Base-by-base conservation (phyloP, 2,888 invertebrate genomes). In the Timandra comae region DNA sequence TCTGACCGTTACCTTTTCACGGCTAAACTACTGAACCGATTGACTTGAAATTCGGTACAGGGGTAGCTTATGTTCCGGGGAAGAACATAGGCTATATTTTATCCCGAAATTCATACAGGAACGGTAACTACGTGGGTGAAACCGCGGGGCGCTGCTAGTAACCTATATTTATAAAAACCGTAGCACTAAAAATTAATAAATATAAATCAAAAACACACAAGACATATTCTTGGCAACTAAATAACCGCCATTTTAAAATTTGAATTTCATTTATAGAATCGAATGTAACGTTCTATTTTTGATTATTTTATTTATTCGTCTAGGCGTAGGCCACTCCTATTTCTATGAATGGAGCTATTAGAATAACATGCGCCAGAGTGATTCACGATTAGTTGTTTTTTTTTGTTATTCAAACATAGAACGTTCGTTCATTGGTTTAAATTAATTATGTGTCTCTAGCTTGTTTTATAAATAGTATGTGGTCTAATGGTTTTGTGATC, bases 271-370 rank as follows among this genome's bases (percentile, higher is more conserved):
- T 16, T 16, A 16, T 6, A 79, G 77, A 72, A 63, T 73, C 72
- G 34, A 68, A 76, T 73, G 80, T 77, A 78, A 78, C 68, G 61
- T 58, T 70, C 78, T 75, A 76, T 74, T 73, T 77, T 65, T 49
- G 64, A 73, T 61, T 27, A 11, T 73, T 77, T 78, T 77, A 80
- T 79, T 78, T 68, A 72, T 72, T 74, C 71, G 56, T 54, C 78
- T 78, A 76, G 77, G 74, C 74, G 78, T 63, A 66, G 55, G 64
- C 71, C 63, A 60, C 62, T 62, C 58, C 56, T 67, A 52, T 59
- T 42, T 53, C 51, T 44, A 43, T 54, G 42, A 42, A 47, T 47
- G 40, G 34, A 36, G 28, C 26, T 39, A 41, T 41, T 42, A 38
- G 39, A 41, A 46, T 46, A 46, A 41, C 35, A 26, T 22, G n/a